These are phyloP conservation scores for Syncerus caffer DNA, from an alignment of 2,797 vertebrate genomes.

Conservation along the genomic window DNA sequence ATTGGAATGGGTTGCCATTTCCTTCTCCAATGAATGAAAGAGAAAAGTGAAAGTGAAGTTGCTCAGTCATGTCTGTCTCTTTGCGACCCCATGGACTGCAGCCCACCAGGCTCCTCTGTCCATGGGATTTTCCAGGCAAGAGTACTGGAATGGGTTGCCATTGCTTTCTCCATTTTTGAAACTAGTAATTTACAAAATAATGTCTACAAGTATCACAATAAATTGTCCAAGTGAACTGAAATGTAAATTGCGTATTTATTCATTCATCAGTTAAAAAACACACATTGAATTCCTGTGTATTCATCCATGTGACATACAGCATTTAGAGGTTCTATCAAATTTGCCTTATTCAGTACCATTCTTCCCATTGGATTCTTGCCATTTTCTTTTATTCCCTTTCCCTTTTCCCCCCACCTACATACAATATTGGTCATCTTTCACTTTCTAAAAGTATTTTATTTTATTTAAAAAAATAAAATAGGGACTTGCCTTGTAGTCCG, in stretches of 20 bases:
- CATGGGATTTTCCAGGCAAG: too few species aligned
- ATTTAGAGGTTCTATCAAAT: not conserved
- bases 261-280: not conserved
- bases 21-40: too few species aligned
- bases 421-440: not conserved
- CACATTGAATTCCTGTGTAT: not conserved
- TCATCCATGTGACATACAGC: not conserved
- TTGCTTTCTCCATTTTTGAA: not conserved
- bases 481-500: not conserved
- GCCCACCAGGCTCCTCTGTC: too few species aligned
- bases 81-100: too few species aligned
- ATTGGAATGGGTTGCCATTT: too few species aligned
- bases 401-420: accelerated
- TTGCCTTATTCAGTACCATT: not conserved
- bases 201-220: not conserved
- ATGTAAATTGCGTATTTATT: not conserved
- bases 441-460: not conserved
- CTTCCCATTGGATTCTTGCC: not conserved
- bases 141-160: too few species aligned
- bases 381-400: not conserved
- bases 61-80: accelerated
- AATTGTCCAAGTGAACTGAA: not conserved
- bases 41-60: too few species aligned
- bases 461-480: not conserved
- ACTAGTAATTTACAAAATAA: not conserved